Conservation (phyloP, 2,113 vertebrate genomes). For the Cnemophilus loriae region DNA sequence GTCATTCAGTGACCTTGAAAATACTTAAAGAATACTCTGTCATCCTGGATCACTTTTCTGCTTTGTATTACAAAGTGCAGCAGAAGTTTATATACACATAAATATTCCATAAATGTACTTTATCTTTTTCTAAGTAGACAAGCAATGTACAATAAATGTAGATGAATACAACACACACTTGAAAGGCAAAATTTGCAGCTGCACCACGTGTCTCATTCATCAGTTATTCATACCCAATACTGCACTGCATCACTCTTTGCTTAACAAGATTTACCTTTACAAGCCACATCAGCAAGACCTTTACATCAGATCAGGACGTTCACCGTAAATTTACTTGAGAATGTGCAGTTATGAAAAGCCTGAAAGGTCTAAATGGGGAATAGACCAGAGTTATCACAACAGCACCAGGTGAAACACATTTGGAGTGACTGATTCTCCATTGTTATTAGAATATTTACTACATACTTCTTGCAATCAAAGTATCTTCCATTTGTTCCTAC, state of each 20-base stretch:
- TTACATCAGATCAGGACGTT: neutral
- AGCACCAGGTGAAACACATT: neutral
- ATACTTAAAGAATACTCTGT: neutral
- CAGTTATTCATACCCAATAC: neutral
- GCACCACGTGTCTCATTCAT: neutral
- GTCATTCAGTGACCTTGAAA: neutral
- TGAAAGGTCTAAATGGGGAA: neutral
- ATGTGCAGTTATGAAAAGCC: neutral
- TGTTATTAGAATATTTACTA: neutral
- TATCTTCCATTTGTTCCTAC: neutral
- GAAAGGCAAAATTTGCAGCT: constrained; percentile 19
- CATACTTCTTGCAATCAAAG: neutral
- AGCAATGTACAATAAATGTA: neutral
- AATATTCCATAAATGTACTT: neutral
- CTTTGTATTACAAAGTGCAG: neutral
- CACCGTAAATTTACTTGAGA: neutral
- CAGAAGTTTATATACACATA: neutral
- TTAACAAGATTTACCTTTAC: neutral
- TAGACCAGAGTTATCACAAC: neutral
- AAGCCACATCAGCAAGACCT: neutral
- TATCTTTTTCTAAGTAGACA: neutral
- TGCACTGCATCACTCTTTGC: neutral
- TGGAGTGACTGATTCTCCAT: neutral
- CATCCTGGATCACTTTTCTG: neutral
- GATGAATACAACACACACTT: neutral